phyloP scores from a whole-genome alignment of 2,113 vertebrate species.

The Butorides virescens region DNA sequence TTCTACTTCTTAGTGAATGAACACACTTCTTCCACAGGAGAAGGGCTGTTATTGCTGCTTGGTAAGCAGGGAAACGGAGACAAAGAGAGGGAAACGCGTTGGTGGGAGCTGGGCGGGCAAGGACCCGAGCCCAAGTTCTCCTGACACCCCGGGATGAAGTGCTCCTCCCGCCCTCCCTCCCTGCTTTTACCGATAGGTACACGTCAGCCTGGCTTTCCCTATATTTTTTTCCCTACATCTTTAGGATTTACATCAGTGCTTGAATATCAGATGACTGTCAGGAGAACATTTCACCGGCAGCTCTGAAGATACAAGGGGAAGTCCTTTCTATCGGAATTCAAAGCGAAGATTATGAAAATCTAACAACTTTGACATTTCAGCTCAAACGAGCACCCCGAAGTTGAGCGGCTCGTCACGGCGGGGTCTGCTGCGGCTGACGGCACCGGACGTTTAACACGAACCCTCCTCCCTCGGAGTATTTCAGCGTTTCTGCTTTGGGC shows the following conservation, averaged over 20 bases:
- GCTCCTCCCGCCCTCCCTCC: background rate
- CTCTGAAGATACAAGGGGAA: background rate
- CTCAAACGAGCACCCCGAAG: background rate
- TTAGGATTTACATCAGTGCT: background rate
- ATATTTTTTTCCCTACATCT: background rate
- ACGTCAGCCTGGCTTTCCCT: accelerated
- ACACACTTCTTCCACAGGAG: background rate
- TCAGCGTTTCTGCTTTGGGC: background rate
- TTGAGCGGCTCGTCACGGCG: background rate
- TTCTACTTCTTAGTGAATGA: background rate
- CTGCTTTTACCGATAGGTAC: background rate
- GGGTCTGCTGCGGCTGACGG: background rate
- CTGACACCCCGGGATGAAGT: background rate
- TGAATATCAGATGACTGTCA: background rate
- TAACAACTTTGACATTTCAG: background rate
- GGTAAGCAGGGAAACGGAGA: background rate
- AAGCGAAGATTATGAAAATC: background rate
- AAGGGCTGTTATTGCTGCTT: background rate
- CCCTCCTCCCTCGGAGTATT: background rate
- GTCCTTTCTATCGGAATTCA: background rate
- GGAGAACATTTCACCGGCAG: background rate
- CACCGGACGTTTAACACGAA: background rate
- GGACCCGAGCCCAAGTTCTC: background rate
- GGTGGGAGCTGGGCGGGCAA: background rate
- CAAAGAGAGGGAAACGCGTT: background rate